These are phyloP conservation scores for Phortica magna DNA, from an alignment of 2,888 invertebrate genomes.

Conservation along the genomic window DNA sequence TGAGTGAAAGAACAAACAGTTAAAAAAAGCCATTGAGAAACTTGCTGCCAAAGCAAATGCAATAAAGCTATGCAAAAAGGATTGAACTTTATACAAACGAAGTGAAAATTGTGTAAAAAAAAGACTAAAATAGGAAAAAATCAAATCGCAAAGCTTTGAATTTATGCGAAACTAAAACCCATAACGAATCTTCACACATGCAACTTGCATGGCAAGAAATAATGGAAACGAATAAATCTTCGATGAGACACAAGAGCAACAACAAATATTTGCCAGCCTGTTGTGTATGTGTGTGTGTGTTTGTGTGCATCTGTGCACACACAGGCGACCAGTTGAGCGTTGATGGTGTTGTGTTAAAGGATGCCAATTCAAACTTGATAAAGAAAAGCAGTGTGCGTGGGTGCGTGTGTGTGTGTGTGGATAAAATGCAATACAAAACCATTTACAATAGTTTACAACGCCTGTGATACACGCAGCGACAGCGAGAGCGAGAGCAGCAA, in stretches of 20 bases:
- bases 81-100: background rate
- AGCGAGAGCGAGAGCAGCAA: slow-evolving; percentile 14
- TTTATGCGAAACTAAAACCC: slow-evolving; percentile 28
- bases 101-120: slow-evolving; percentile 4
- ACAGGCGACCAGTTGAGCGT: background rate
- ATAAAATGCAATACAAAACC: slow-evolving; percentile 47
- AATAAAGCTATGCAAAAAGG: slow-evolving; percentile 1
- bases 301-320: background rate
- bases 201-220: slow-evolving; percentile 31
- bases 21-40: background rate
- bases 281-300: slow-evolving; percentile 40
- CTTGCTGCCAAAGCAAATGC: background rate
- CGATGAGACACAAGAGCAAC: slow-evolving; percentile 50
- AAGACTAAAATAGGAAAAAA: background rate
- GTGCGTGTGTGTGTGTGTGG: too few species aligned
- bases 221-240: slow-evolving; percentile 66
- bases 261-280: slow-evolving; percentile 56
- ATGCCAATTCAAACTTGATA: background rate
- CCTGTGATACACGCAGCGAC: slow-evolving; percentile 41
- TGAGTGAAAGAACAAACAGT: background rate
- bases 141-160: slow-evolving; percentile 26
- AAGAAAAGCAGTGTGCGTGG: background rate
- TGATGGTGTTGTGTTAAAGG: background rate
- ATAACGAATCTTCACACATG: slow-evolving; percentile 31
- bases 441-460: slow-evolving; percentile 65